These are phyloP conservation scores for Toxotes chatareus DNA, from an alignment of 2,113 vertebrate genomes.

Conservation along the genomic window DNA sequence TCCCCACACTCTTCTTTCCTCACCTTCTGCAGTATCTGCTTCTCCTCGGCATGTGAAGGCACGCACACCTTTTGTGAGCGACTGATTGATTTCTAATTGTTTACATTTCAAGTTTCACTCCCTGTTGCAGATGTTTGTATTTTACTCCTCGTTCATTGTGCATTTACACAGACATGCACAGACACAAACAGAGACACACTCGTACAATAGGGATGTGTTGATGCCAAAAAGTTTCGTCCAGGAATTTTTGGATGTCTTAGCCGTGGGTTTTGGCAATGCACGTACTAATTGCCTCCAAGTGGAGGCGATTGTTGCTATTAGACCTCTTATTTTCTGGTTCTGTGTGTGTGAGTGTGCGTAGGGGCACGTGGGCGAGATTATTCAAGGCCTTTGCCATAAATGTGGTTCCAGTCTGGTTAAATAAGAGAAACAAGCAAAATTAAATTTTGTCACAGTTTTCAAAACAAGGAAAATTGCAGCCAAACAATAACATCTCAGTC, in stretches of 20 bases:
- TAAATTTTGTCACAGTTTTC: constrained; percentile 35
- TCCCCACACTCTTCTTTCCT: constrained; percentile 36
- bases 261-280: constrained; percentile 46
- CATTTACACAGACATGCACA: constrained; percentile 49
- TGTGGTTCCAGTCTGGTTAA: constrained; percentile 58
- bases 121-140: constrained; percentile 71
- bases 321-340: constrained; percentile 36
- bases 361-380: constrained; percentile 44
- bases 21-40: constrained; percentile 43
- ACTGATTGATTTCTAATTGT: constrained; percentile 76
- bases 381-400: constrained; percentile 43
- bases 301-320: constrained; percentile 43
- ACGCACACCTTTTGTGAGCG: constrained; percentile 51
- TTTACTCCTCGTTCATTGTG: constrained; percentile 23
- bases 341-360: constrained; percentile 28
- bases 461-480: constrained; percentile 38
- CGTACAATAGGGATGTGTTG: constrained; percentile 41
- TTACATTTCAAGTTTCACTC: constrained; percentile 65
- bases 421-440: constrained; percentile 42
- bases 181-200: constrained; percentile 56
- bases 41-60: constrained; percentile 61
- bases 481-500: constrained; percentile 45
- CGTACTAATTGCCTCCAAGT: constrained; percentile 56
- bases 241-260: constrained; percentile 63
- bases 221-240: constrained; percentile 69